Conservation (phyloP, 1,140 invertebrate genomes). For the Agrypnia vestita region DNA sequence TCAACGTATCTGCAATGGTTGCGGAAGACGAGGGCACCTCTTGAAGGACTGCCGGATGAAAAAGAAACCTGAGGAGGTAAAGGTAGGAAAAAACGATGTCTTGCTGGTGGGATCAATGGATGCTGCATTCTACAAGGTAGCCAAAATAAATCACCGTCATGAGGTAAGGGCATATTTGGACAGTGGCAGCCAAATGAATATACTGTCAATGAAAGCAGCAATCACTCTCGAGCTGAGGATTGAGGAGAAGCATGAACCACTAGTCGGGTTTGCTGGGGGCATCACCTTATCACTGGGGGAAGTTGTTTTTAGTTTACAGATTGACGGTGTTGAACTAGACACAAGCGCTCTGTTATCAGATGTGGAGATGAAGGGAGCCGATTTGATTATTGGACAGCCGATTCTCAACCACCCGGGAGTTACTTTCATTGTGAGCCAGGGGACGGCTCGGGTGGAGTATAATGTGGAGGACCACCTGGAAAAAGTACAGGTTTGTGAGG, state of each 20-base stretch:
- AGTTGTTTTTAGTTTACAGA: not conserved
- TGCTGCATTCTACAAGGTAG: not conserved
- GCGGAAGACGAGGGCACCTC: not conserved
- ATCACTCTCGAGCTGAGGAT: not conserved
- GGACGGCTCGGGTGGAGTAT: not conserved
- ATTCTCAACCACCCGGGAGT: not conserved
- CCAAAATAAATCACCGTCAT: not conserved
- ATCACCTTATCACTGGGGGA: not conserved
- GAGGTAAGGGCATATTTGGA: not conserved
- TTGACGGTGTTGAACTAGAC: not conserved
- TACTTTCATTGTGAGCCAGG: not conserved
- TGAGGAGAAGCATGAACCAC: not conserved
- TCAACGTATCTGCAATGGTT: not conserved
- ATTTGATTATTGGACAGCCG: not conserved
- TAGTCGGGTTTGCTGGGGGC: slow-evolving; percentile 1
- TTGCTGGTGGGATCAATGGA: not conserved
- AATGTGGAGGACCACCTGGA: not conserved
- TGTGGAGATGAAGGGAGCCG: not conserved
- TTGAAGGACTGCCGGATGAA: not conserved
- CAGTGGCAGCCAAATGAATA: not conserved
- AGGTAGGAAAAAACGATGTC: not conserved
- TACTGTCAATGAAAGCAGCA: not conserved
- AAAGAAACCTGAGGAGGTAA: not conserved
- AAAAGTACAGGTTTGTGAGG: not conserved
- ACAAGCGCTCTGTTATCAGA: not conserved